These are phyloP conservation scores for Callospermophilus lateralis DNA, from an alignment of 2,113 vertebrate genomes.

Conservation along the genomic window DNA sequence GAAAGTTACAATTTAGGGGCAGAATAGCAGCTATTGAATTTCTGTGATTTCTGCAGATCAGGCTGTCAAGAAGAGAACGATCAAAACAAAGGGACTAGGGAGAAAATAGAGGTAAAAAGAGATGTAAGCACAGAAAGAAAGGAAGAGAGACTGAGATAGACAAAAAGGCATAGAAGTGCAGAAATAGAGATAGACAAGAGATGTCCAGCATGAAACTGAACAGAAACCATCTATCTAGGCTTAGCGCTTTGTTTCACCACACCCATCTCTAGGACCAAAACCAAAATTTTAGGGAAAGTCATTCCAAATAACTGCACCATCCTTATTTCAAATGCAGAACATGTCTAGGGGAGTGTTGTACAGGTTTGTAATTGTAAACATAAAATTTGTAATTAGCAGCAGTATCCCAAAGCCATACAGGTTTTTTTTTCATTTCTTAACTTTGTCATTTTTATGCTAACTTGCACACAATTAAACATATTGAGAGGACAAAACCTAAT, in stretches of 20 bases:
- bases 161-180: not conserved
- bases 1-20: conserved; percentile 79
- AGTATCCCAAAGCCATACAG: conserved; percentile 29
- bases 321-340: not conserved
- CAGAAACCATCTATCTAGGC: not conserved
- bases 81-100: not conserved
- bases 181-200: not conserved
- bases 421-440: conserved; percentile 6
- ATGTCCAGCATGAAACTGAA: not conserved
- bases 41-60: conserved; percentile 54
- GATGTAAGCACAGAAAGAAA: too few relatives aligned
- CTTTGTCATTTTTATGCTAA: not conserved
- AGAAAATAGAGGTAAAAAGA: not conserved
- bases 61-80: conserved; percentile 6
- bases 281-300: not conserved
- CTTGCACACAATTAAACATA: not conserved
- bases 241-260: not conserved
- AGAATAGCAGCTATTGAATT: conserved; percentile 79
- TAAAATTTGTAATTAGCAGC: not conserved
- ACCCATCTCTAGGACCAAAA: not conserved
- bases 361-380: not conserved
- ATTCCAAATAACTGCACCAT: not conserved
- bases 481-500: not conserved
- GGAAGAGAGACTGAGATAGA: not conserved
- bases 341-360: not conserved